phyloP scores from a whole-genome alignment of 2,797 vertebrate species.

The Liparis tanakae region DNA sequence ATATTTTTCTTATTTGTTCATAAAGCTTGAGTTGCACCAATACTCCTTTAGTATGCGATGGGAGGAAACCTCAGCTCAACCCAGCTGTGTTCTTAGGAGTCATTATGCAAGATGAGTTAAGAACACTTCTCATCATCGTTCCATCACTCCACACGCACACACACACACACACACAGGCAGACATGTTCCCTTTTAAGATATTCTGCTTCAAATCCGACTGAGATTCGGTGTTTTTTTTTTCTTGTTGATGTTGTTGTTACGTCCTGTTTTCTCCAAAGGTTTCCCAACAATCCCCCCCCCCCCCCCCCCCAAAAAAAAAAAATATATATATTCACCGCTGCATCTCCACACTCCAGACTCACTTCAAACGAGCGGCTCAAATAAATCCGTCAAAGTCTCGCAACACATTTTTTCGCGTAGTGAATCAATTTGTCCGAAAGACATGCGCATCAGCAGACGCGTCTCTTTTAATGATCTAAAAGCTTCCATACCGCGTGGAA shows the following conservation, averaged over 20 bases:
- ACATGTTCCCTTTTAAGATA: slow-evolving; percentile 11
- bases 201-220: slow-evolving; percentile 6
- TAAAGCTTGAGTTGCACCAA: background rate
- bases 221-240: background rate
- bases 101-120: slow-evolving; percentile 18
- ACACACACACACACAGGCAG: background rate
- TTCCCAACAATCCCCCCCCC: background rate
- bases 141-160: slow-evolving; percentile 15
- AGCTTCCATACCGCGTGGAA: slow-evolving; percentile 24
- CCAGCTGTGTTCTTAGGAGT: background rate
- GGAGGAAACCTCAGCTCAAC: slow-evolving; percentile 11
- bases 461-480: slow-evolving; percentile 40
- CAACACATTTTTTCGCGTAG: background rate
- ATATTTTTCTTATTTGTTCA: background rate
- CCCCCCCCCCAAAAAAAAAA: background rate
- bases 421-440: slow-evolving; percentile 10
- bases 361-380: background rate
- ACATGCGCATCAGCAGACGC: slow-evolving; percentile 23
- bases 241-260: background rate
- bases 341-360: background rate
- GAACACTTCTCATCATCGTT: slow-evolving; percentile 37
- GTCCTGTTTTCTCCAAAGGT: background rate
- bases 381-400: background rate
- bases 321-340: background rate
- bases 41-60: background rate